phyloP scores from a whole-genome alignment of 2,113 vertebrate species.

The Callipepla squamata region DNA sequence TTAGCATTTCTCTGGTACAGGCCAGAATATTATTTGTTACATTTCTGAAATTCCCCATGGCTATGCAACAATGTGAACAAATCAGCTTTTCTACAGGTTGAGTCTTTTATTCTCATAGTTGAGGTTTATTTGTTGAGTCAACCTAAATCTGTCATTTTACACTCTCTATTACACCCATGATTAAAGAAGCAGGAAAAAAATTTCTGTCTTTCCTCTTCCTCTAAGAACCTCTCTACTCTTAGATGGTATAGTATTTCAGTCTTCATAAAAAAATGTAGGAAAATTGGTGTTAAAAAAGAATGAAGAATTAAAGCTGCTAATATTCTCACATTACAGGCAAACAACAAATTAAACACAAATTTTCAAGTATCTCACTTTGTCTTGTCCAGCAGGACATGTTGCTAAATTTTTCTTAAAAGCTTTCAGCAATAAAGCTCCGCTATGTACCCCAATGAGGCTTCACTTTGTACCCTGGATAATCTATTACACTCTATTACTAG shows the following conservation, averaged over 20 bases:
- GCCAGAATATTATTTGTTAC: constrained; percentile 49
- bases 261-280: background rate
- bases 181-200: background rate
- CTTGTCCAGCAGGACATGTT: rapidly evolving
- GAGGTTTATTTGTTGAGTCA: background rate
- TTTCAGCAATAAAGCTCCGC: background rate
- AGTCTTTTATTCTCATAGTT: background rate
- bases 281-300: background rate
- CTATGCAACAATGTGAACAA: background rate
- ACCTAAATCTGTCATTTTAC: background rate
- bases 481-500: background rate
- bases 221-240: background rate
- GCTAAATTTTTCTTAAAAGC: background rate
- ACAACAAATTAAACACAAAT: background rate
- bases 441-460: background rate
- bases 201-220: background rate
- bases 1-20: background rate
- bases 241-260: background rate
- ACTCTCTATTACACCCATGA: background rate
- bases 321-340: background rate
- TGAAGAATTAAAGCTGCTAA: background rate
- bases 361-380: background rate
- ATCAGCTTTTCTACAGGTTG: background rate
- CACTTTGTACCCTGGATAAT: background rate
- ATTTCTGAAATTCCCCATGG: constrained; percentile 12